These are phyloP conservation scores for Sebastes trivittatus DNA, from an alignment of 2,797 vertebrate genomes.

Conservation along the genomic window DNA sequence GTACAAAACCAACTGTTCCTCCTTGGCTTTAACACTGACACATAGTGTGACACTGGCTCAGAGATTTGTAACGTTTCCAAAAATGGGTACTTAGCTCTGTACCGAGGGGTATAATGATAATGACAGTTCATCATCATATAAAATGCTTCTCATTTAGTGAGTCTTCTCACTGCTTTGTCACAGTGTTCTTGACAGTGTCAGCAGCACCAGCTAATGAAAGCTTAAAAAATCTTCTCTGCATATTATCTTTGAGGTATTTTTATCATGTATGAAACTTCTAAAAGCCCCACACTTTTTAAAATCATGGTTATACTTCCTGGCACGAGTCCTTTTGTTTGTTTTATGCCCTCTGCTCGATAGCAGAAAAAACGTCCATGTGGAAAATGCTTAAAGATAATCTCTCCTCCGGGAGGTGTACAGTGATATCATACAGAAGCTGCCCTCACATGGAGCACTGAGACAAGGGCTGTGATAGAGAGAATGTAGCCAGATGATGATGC, in stretches of 20 bases:
- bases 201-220: slow-evolving; percentile 54
- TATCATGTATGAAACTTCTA: slow-evolving; percentile 47
- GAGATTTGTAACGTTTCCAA: slow-evolving; percentile 67
- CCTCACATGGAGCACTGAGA: slow-evolving; percentile 37
- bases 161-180: slow-evolving; percentile 61
- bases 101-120: slow-evolving; percentile 66
- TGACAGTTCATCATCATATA: slow-evolving; percentile 71
- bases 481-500: slow-evolving; percentile 34
- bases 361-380: slow-evolving; percentile 56
- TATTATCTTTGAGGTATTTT: slow-evolving; percentile 58
- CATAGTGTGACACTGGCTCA: slow-evolving; percentile 41
- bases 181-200: slow-evolving; percentile 51
- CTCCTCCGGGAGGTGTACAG: slow-evolving; percentile 58
- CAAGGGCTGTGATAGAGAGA: slow-evolving; percentile 22
- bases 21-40: slow-evolving; percentile 34
- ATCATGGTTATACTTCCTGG: slow-evolving; percentile 46
- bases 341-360: slow-evolving; percentile 43
- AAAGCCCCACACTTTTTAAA: slow-evolving; percentile 39
- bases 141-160: slow-evolving; percentile 65
- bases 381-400: slow-evolving; percentile 72
- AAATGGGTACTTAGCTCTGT: slow-evolving; percentile 61
- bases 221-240: slow-evolving; percentile 31
- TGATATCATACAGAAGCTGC: slow-evolving; percentile 58
- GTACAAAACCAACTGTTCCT: slow-evolving; percentile 47
- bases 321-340: slow-evolving; percentile 52